Base-by-base conservation (phyloP, 2,888 invertebrate species). In the Fabriciana adippe region DNA sequence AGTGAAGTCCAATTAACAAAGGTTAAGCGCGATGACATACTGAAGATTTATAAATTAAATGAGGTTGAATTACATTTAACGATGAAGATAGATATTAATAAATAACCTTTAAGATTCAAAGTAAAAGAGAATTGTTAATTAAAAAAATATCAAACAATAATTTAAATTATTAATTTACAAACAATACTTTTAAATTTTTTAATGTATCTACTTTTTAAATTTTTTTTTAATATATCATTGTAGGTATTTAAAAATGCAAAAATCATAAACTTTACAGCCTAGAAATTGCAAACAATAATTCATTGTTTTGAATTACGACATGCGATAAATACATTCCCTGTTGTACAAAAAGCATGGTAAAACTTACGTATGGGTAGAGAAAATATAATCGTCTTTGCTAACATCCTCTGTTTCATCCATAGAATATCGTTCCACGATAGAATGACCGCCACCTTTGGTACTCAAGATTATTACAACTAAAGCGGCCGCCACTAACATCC, bases 291-390 rank as follows among this genome's bases (percentile, higher is more conserved):
- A 11, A 41, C 35, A 41, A 11, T 11, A 41, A 41, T 41, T 41
- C 35, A 11, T 41, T 41, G 35, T 41, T 41, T 41, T 41, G 11
- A 41, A 41, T 11, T 8, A 41, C 35, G 11, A 47, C 18, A 47
- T 11, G 15, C 21, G 18, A 53, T 11, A 53, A 21, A 5, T 26
- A 53, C 26, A 18, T 21, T 45, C 15, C 15, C 0, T 26, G 47
- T 47, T 13, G 15, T 6, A 21, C 1, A 1, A 26, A 59, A 59
- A 48, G 4, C 21, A 47, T 26, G 35, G 47, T 31, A 26, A 13
- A 59, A 81, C 83, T 79, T 78, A 92, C 92, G 79, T 87, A 74
- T 87, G 81, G 4, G 90, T 80, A 14, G 90, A 83, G 74, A 92
- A 92, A 3, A 89, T 76, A 69, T 87, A 79, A 14, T 85, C 78